Percentiles rank a stretch among this genome's conserved stretches.
These are phyloP conservation scores for Hypomesus transpacificus DNA, from an alignment of 2,113 vertebrate genomes.

Conservation along the genomic window DNA sequence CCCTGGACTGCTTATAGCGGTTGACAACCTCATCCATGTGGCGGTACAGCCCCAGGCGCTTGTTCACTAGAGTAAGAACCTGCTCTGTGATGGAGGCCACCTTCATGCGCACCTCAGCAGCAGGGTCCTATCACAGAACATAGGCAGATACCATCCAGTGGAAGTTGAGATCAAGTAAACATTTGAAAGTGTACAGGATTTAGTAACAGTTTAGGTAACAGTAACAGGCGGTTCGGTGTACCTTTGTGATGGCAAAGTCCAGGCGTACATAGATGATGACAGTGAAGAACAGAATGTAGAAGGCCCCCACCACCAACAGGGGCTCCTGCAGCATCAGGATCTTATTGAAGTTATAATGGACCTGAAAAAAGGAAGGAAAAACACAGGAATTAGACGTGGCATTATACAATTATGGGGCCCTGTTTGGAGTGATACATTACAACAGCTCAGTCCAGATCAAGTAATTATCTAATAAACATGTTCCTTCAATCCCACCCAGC, in stretches of 20 bases:
- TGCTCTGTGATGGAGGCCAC: slow-evolving; percentile 98
- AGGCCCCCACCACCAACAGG: slow-evolving; percentile 90
- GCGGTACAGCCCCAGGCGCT: slow-evolving; percentile 90
- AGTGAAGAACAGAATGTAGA: slow-evolving; percentile 97
- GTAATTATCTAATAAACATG: no score
- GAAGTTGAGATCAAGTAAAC: background rate
- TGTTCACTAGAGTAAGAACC: slow-evolving; percentile 93
- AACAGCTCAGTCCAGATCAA: no score
- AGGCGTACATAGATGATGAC: slow-evolving; percentile 95
- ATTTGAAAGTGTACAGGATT: no score
- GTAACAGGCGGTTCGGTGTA: slow-evolving; percentile 42
- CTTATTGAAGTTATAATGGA: slow-evolving; percentile 96
- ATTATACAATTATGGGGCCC: background rate
- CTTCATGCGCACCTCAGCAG: slow-evolving; percentile 97
- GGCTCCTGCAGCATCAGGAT: slow-evolving; percentile 98
- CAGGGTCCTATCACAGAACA: slow-evolving; percentile 81
- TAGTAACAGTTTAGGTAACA: no score
- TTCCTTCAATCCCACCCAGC: no score
- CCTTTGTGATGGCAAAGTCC: slow-evolving; percentile 99
- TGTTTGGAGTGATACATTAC: no score
- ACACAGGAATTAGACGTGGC: background rate
- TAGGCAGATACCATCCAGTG: background rate
- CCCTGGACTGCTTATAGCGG: slow-evolving; percentile 93
- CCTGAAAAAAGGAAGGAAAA: slow-evolving; percentile 61
- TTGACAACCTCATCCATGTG: slow-evolving; percentile 96